These are phyloP conservation scores for Menura novaehollandiae DNA, from an alignment of 2,113 vertebrate species.

Conservation along the genomic window DNA sequence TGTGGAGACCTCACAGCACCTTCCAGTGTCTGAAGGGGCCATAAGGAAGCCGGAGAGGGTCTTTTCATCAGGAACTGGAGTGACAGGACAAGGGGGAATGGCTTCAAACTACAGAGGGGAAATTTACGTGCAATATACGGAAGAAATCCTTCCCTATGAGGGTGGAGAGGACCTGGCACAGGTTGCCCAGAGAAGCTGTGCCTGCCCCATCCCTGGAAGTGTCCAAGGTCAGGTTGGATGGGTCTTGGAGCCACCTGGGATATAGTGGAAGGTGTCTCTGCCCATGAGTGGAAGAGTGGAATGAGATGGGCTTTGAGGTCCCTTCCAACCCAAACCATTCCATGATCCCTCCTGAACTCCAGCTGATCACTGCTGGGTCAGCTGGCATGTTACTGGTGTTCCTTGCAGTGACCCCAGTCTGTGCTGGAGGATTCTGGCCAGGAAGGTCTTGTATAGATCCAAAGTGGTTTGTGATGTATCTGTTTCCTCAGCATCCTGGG, in stretches of 20 bases:
- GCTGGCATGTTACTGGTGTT: not conserved
- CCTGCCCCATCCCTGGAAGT: not conserved
- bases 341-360: not conserved
- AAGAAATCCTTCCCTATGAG: not conserved
- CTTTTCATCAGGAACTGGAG: not conserved
- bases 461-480: not conserved
- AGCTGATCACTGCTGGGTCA: not conserved
- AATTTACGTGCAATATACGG: not conserved
- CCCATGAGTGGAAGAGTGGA: not conserved
- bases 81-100: not conserved
- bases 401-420: not conserved
- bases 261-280: not conserved
- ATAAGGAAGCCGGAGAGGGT: not conserved
- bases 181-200: not conserved
- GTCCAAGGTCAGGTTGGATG: not conserved
- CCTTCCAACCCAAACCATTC: not conserved
- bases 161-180: not conserved
- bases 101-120: not conserved
- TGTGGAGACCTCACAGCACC: not conserved
- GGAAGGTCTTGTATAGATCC: not conserved
- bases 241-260: not conserved
- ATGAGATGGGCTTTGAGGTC: not conserved
- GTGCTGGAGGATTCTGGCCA: not conserved
- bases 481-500: not conserved
- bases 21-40: not conserved